Base-by-base conservation (phyloP, 2,888 invertebrate genomes). In the Thecophora atra region DNA sequence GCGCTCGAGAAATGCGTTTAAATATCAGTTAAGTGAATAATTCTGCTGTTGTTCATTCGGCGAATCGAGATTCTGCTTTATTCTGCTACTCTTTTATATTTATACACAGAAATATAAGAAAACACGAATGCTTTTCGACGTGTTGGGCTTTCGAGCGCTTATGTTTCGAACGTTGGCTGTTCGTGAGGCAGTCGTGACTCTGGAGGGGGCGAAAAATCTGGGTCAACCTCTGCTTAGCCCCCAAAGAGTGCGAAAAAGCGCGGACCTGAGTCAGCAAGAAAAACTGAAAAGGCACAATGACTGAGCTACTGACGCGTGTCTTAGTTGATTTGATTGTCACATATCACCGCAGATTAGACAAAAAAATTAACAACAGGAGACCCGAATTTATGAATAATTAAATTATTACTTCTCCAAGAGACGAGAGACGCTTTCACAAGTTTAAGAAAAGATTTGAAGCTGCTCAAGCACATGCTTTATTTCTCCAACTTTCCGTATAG, bases 11-110 rank as follows among this genome's bases (percentile, higher is more conserved):
- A 51, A 65, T 65, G 51, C 65, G 65, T 51, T 65, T 47, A 28
- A 21, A 47, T 65, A 47, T 47, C 65, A 51, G 24, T 51, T 65
- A 65, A 65, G 47, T 65, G 65, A 65, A 65, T 65, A 65, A 52
- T 65, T 51, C 11, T 54, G 54, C 54, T 54, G 54, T 3, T 13
- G 3, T n/a, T n/a, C 54, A 19, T 54, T 54, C 54, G 13, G 24
- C n/a, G 54, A 54, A 54, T 54, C 54, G 13, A 54, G 54, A 54
- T 54, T 17, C 51, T 54, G 21, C 47, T 44, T 64, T 26, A 13
- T 5, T 44, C 17, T 47, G 64, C 47, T 65, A 11, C 51, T 42
- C n/a, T 44, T 51, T 37, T 37, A 37, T 42, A 21, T 51, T n/a
- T n/a, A n/a, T n/a, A n/a, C n/a, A n/a, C n/a, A n/a, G n/a, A n/a